Conservation (phyloP, 2,797 vertebrate genomes). For the Brachyrhaphis roseni region DNA sequence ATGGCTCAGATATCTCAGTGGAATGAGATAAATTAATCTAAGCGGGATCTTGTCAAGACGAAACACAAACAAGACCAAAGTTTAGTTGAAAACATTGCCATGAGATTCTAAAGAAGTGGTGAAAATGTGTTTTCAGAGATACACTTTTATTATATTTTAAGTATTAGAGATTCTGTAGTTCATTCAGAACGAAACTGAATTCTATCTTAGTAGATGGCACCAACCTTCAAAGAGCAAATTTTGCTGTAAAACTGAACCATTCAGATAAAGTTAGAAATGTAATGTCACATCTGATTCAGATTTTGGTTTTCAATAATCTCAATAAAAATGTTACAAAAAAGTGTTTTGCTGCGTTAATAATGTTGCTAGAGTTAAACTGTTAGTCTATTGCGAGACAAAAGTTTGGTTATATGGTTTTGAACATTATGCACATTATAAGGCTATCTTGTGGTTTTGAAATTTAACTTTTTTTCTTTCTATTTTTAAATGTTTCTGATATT, state of each 20-base stretch:
- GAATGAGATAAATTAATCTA: neutral
- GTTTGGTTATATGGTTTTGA: neutral
- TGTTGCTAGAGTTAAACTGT: neutral
- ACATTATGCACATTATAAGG: neutral
- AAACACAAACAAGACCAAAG: neutral
- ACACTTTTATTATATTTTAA: neutral
- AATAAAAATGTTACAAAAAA: neutral
- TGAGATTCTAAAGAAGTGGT: neutral
- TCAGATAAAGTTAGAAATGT: neutral
- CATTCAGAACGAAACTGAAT: neutral
- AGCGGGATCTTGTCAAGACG: neutral
- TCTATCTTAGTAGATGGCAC: neutral
- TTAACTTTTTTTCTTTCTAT: neutral
- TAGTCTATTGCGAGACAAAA: neutral
- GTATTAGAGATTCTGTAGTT: neutral
- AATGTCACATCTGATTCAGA: neutral
- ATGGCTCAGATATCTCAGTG: neutral
- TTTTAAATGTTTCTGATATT: neutral
- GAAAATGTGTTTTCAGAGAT: neutral
- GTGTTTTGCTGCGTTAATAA: neutral
- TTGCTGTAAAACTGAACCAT: neutral
- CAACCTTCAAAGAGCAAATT: neutral
- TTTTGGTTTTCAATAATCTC: neutral
- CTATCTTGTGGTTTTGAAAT: neutral
- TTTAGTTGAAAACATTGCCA: neutral